phyloP scores from a whole-genome alignment of 2,797 vertebrate genomes.

The Nothura maculosa region DNA sequence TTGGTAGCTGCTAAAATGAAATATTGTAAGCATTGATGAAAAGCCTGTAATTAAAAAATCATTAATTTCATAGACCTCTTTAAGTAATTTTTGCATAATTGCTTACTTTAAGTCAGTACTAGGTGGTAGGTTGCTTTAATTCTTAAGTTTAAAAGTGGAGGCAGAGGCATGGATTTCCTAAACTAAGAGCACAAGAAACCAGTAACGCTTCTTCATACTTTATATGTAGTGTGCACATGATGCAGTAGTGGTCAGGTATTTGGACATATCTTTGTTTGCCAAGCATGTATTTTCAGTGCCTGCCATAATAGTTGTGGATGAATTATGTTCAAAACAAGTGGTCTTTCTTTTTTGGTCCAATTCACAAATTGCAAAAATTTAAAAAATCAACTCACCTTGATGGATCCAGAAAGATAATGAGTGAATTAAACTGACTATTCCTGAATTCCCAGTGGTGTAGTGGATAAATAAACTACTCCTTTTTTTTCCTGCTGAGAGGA shows the following conservation, averaged over 20 bases:
- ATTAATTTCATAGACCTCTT: background rate
- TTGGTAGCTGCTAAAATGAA: background rate
- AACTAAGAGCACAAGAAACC: background rate
- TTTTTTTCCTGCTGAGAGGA: background rate
- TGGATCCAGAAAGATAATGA: background rate
- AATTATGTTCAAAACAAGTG: background rate
- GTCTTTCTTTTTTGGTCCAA: background rate
- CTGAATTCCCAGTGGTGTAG: background rate
- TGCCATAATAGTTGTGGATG: background rate
- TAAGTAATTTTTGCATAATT: background rate
- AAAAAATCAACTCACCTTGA: background rate
- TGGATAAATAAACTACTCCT: background rate
- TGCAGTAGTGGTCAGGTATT: background rate
- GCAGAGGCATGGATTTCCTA: background rate
- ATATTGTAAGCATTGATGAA: background rate
- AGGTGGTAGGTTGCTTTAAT: background rate
- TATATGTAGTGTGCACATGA: accelerated
- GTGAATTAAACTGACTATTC: background rate
- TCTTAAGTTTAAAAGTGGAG: background rate
- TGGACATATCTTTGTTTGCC: background rate
- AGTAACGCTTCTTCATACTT: accelerated
- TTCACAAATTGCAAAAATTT: background rate
- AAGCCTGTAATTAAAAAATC: background rate
- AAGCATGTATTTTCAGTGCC: background rate
- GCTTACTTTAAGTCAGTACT: background rate